Evolutionary conservation across 2,888 invertebrate genomes (phyloP).

Genomic region (Sicus ferrugineus): DNA sequence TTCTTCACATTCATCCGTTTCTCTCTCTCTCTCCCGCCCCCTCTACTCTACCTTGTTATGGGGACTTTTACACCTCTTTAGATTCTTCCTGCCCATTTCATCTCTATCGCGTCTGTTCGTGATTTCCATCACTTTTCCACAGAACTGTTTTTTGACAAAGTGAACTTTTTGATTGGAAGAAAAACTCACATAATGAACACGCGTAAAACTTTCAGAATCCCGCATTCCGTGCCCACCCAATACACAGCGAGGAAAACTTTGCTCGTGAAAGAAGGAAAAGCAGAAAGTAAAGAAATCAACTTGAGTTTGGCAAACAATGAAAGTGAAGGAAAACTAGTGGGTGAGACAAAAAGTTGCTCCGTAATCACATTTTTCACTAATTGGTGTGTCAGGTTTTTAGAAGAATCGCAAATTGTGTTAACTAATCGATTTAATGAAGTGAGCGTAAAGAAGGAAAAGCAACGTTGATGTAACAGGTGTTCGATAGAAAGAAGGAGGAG

Average conservation of each 20-base stretch:
- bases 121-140: constrained; percentile 13
- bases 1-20: not conserved
- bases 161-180: constrained; percentile 59
- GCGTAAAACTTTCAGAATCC: constrained; percentile 44
- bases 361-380: constrained; percentile 59
- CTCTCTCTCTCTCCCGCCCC: not conserved
- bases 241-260: not conserved
- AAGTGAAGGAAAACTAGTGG: not conserved
- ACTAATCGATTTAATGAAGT: not conserved
- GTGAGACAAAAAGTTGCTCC: constrained; percentile 51
- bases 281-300: not conserved
- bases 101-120: not conserved
- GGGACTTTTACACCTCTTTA: not conserved
- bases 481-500: not conserved
- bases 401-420: constrained; percentile 38
- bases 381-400: constrained; percentile 46
- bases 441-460: not conserved
- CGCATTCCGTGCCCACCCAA: not conserved
- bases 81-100: not conserved
- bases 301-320: not conserved
- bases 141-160: constrained; percentile 37
- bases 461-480: not conserved
- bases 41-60: not conserved
- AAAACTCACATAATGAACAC: constrained; percentile 60
- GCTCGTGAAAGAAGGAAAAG: not conserved